Conservation (phyloP, 2,113 vertebrate species). For the Prietella phreatophila region DNA sequence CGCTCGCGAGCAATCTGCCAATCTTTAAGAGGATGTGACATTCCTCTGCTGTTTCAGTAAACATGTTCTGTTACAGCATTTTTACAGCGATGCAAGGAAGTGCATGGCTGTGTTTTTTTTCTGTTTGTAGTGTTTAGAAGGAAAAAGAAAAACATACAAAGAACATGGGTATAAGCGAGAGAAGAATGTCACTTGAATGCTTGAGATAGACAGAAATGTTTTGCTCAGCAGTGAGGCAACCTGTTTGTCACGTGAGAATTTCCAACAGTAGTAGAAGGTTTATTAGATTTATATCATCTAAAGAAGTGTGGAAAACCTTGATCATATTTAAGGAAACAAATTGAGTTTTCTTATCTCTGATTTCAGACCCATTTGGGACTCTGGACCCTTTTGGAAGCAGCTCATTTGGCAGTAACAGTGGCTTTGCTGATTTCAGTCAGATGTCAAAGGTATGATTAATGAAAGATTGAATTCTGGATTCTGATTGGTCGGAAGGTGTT, state of each 20-base stretch:
- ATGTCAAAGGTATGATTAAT: constrained; percentile 84
- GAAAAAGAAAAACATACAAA: not conserved
- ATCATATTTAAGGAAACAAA: not conserved
- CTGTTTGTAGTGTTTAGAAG: constrained; percentile 23
- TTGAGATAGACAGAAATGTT: constrained; percentile 3
- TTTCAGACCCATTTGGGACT: constrained; percentile 84
- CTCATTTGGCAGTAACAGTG: constrained; percentile 77
- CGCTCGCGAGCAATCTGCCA: not conserved
- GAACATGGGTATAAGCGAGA: not conserved
- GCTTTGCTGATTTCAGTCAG: constrained; percentile 97
- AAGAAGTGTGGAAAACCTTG: not conserved
- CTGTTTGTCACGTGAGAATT: not conserved
- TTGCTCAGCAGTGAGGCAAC: not conserved
- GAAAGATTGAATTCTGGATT: no score
- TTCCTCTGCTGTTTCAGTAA: constrained; percentile 48
- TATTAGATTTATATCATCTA: not conserved
- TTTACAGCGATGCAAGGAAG: constrained; percentile 47
- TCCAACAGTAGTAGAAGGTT: not conserved
- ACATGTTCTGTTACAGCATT: constrained; percentile 28
- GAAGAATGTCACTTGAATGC: not conserved
- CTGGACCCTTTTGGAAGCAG: constrained; percentile 89
- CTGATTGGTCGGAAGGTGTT: not conserved
- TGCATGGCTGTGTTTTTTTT: constrained; percentile 28
- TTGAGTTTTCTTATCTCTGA: not conserved
- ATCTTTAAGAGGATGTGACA: constrained; percentile 16